Base-by-base conservation (phyloP, 37 sponge, comb jelly and placozoan species). In the Halichondria panicea region DNA sequence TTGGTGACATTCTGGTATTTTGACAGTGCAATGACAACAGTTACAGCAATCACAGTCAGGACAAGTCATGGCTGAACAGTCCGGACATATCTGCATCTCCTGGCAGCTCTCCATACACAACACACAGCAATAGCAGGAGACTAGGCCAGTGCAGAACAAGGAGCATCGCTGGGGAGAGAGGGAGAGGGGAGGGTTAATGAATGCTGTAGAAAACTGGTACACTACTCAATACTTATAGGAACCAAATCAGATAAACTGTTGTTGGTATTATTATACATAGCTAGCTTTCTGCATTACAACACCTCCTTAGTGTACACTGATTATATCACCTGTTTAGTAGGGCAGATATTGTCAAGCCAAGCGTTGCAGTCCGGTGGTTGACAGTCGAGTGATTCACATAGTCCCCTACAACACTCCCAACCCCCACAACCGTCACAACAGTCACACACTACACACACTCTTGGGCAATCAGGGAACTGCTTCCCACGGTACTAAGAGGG, bases 341-440 rank as follows among this genome's bases (percentile, higher is more conserved):
- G 89, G 50, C 89, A 88, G 5, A 78, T 72, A 12, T 52, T 34
- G 67, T 88, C 89, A 2, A 88, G 84, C 44, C 84, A 88, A 2
- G 70, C 73, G 21, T 38, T 55, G 45, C 71, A 66, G 62, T 70
- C 66, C 0, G 89, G 89, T 19, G 68, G 22, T 4, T 53, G 4
- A 59, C 89, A 88, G 78, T 88, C 84, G 21, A 71, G 25, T 13
- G 28, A 35, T 54, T 82, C 79, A 13, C 74, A 78, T 22, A 72
- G 21, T 9, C 4, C 30, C 28, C 42, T 28, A 22, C 77, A 78
- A 21, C 74, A 42, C 43, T 64, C 67, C 8, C 67, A 76, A 31
- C 55, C 24, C 37, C 19, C 33, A 1, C 4, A 37, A 43, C 71
- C 2, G 28, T 70, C 7, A 6, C 32, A 31, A 12, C 52, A 28